phyloP scores from a whole-genome alignment of 2,113 vertebrate genomes.

The Lethenteron reissneri region DNA sequence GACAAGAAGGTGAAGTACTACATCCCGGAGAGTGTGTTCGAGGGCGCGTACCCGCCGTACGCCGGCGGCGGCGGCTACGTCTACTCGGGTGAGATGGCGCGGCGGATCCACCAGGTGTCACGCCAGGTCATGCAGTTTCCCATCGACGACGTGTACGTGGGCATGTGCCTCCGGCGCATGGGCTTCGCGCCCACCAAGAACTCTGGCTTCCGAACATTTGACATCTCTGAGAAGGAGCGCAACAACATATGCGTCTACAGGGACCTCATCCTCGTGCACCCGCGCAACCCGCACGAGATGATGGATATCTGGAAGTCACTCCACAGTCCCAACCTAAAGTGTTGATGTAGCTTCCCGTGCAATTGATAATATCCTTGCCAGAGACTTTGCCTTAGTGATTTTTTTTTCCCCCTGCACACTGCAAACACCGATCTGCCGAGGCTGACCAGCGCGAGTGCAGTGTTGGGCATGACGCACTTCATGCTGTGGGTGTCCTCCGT shows the following conservation, averaged over 20 bases:
- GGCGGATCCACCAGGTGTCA: conserved; percentile 20
- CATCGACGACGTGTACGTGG: conserved; percentile 37
- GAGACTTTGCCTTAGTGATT: too few relatives aligned
- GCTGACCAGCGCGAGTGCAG: too few relatives aligned
- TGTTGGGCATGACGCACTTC: too few relatives aligned
- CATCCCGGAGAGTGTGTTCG: conserved; percentile 32
- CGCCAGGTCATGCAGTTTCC: conserved; percentile 29
- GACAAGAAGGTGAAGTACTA: conserved; percentile 30
- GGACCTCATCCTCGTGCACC: conserved; percentile 31
- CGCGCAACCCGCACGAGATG: conserved; percentile 28
- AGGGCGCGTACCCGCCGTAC: conserved; percentile 30
- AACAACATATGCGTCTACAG: conserved; percentile 25
- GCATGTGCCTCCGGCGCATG: conserved; percentile 32
- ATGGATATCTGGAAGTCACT: conserved; percentile 21
- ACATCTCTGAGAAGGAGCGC: conserved; percentile 18
- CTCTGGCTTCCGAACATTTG: conserved; percentile 32
- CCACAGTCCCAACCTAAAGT: conserved; percentile 1
- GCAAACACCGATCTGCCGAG: too few relatives aligned
- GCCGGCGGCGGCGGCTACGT: conserved; percentile 38
- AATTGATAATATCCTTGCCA: too few relatives aligned
- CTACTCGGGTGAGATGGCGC: conserved; percentile 25
- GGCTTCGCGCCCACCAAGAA: conserved; percentile 26
- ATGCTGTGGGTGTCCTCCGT: too few relatives aligned
- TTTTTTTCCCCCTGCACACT: too few relatives aligned
- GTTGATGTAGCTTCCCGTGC: neutral